Conservation (phyloP, 2,888 invertebrate genomes). For the Eumerus sabulonum region DNA sequence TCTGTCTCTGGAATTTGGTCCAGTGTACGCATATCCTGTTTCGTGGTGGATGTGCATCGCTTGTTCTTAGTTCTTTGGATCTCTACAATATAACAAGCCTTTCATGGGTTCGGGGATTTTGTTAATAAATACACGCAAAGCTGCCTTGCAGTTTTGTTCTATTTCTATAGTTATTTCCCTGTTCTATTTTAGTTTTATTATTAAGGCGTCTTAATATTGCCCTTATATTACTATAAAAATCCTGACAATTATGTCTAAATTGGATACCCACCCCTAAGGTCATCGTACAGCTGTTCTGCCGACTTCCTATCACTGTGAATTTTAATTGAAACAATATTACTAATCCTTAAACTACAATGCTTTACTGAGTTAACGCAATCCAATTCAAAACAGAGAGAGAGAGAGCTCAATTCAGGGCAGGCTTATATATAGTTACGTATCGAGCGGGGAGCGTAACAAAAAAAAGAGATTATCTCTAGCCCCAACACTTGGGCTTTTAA, state of each 20-base stretch:
- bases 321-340: no score
- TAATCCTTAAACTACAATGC: no score
- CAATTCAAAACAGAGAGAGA: no score
- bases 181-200: constrained; percentile 47
- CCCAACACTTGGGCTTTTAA: no score
- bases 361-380: no score
- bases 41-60: constrained; percentile 51
- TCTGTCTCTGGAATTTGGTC: no score
- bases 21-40: constrained; percentile 49
- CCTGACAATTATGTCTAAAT: constrained; percentile 12
- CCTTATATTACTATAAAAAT: constrained; percentile 18
- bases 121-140: constrained; percentile 37
- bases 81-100: constrained; percentile 40
- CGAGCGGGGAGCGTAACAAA: no score
- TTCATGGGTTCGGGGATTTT: constrained; percentile 51
- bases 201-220: constrained; percentile 43
- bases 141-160: constrained; percentile 29
- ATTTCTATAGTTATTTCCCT: neutral
- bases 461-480: no score
- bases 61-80: constrained; percentile 44
- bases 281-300: constrained; percentile 10
- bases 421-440: no score
- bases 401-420: no score
- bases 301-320: constrained; percentile 6
- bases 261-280: constrained; percentile 10